A percentile compares a stretch with the other conserved stretches of the same genome.
phyloP scores from a whole-genome alignment of 2,113 vertebrate species.

The Sitta europaea region DNA sequence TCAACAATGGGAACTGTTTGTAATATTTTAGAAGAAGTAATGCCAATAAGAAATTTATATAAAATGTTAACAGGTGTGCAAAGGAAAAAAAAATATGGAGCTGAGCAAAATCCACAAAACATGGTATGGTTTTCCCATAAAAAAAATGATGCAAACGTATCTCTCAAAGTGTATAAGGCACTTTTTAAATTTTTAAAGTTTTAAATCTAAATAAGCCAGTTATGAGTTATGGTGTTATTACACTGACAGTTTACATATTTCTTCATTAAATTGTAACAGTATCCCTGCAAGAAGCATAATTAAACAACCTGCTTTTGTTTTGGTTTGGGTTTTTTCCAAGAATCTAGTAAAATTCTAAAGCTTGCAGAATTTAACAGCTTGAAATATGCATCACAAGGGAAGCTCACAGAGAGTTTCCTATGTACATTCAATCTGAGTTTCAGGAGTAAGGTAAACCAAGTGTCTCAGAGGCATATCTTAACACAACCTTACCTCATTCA shows the following conservation, averaged over 20 bases:
- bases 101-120: neutral
- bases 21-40: neutral
- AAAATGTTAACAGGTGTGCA: neutral
- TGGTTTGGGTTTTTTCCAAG: neutral
- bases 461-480: neutral
- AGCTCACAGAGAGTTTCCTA: neutral
- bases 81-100: neutral
- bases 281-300: neutral
- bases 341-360: neutral
- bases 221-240: neutral
- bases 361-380: neutral
- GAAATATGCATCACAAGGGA: neutral
- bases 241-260: neutral
- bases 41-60: neutral
- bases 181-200: too few species aligned
- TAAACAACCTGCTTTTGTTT: neutral
- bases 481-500: neutral
- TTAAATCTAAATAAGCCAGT: neutral
- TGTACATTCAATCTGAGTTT: neutral
- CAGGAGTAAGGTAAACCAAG: neutral
- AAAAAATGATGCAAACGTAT: rapidly evolving
- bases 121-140: neutral
- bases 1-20: neutral
- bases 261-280: neutral
- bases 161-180: neutral